phyloP scores from a whole-genome alignment of 2,113 vertebrate species.

The Colaptes auratus region DNA sequence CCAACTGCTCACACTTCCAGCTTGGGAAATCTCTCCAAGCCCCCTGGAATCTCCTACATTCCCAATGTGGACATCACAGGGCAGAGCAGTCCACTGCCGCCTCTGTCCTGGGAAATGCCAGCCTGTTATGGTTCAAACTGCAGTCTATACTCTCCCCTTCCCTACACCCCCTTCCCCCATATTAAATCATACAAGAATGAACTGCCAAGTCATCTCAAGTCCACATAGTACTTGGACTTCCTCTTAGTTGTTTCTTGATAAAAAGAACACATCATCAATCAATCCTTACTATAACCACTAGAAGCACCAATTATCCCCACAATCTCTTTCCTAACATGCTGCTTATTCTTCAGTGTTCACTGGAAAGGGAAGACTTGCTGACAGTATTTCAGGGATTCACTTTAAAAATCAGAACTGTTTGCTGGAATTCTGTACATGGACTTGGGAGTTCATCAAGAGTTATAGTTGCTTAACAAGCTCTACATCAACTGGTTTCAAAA shows the following conservation, averaged over 20 bases:
- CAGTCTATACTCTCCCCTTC: background rate
- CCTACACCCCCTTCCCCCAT: too few species aligned
- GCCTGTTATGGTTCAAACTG: background rate
- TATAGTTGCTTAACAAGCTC: background rate
- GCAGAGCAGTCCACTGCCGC: background rate
- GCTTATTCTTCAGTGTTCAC: background rate
- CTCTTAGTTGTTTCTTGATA: background rate
- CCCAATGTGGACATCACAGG: rapidly evolving
- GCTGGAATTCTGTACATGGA: background rate
- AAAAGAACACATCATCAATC: background rate
- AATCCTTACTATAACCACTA: background rate
- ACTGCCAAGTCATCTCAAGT: background rate
- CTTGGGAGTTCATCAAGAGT: background rate
- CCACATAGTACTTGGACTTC: background rate
- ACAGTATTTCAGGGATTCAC: background rate
- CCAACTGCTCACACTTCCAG: background rate
- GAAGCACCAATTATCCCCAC: background rate
- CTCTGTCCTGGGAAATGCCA: background rate
- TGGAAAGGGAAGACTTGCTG: background rate
- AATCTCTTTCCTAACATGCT: background rate
- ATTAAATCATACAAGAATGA: background rate
- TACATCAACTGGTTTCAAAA: background rate
- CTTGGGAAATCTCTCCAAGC: background rate
- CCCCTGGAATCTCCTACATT: background rate
- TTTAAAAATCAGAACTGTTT: background rate